Evolutionary conservation across 2,888 invertebrate species (phyloP).

Genomic region (Acholoe squamosa): DNA sequence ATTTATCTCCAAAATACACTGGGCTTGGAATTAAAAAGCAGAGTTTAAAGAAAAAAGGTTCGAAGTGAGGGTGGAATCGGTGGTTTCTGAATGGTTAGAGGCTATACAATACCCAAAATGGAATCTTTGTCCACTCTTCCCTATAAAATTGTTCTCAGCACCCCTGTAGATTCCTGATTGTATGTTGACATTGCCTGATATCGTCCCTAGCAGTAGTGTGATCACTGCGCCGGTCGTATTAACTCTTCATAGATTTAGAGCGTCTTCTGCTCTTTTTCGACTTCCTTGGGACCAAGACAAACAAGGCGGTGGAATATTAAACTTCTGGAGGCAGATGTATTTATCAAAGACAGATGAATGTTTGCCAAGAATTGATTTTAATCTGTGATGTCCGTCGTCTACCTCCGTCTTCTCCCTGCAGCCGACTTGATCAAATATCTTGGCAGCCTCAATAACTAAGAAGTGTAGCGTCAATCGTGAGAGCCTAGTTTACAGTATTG

Average conservation of each 20-base stretch:
- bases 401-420: not conserved
- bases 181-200: not conserved
- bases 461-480: not conserved
- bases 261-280: not conserved
- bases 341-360: slow-evolving; percentile 42
- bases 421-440: slow-evolving; percentile 14
- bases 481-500: slow-evolving; percentile 17
- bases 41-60: no score
- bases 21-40: no score
- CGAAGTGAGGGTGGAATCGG: no score
- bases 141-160: no score
- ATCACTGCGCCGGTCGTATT: not conserved
- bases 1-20: no score
- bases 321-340: not conserved
- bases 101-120: no score
- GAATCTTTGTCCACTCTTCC: no score
- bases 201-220: not conserved
- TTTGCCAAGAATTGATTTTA: slow-evolving; percentile 46
- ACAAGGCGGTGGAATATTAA: slow-evolving; percentile 30
- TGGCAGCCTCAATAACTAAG: not conserved
- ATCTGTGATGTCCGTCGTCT: slow-evolving; percentile 26
- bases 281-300: not conserved
- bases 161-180: not conserved
- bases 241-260: slow-evolving; percentile 21
- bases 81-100: no score